phyloP scores from a whole-genome alignment of 2,113 vertebrate species.

The Opisthocomus hoazin region DNA sequence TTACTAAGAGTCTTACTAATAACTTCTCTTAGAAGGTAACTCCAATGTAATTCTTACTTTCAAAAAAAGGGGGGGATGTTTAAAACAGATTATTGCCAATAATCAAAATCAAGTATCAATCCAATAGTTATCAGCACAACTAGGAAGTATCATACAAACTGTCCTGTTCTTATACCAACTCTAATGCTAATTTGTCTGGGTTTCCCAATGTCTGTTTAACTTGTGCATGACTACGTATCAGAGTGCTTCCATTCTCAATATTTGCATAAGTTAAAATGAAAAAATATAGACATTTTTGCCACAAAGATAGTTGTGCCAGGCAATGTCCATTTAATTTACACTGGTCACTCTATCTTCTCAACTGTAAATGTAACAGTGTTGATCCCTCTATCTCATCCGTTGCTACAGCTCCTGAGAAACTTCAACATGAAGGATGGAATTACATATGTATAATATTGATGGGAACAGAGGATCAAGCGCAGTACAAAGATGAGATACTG shows the following conservation, averaged over 20 bases:
- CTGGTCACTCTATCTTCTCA: neutral
- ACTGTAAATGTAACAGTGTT: neutral
- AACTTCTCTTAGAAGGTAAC: neutral
- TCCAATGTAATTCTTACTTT: neutral
- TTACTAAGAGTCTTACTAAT: neutral
- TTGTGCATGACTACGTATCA: neutral
- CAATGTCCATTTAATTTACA: neutral
- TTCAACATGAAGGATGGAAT: neutral
- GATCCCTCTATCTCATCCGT: neutral
- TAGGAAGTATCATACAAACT: neutral
- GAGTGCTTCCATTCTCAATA: neutral
- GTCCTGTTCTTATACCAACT: neutral
- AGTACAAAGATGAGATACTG: neutral
- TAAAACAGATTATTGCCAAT: neutral
- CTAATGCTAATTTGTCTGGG: neutral
- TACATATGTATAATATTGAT: neutral
- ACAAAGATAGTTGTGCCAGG: neutral
- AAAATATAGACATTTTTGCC: neutral
- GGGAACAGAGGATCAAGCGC: neutral
- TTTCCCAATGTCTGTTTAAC: neutral
- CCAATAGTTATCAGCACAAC: neutral
- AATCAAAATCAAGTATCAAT: neutral
- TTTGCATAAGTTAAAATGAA: neutral
- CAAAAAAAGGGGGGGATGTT: accelerated
- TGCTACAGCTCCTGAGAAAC: neutral